These are phyloP conservation scores for Martes flavigula DNA, from an alignment of 2,797 vertebrate genomes.

Conservation along the genomic window DNA sequence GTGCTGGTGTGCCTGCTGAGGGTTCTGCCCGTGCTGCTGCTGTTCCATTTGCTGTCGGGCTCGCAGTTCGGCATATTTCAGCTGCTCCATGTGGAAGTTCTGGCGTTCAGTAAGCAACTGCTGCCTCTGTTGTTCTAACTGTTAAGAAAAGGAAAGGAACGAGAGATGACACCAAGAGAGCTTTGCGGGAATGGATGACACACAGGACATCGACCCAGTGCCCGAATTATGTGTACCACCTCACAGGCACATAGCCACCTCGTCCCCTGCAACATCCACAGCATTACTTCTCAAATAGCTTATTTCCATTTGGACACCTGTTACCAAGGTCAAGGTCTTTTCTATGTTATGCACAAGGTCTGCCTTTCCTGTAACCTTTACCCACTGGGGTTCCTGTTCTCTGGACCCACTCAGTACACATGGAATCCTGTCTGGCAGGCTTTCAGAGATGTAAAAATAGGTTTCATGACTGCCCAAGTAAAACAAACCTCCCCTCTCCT, in stretches of 20 bases:
- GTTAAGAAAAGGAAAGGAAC: neutral
- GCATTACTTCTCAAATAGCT: neutral
- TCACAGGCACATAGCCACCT: neutral
- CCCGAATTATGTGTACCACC: neutral
- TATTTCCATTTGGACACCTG: neutral
- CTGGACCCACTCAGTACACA: neutral
- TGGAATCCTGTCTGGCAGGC: neutral
- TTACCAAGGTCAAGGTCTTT: neutral
- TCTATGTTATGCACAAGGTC: neutral
- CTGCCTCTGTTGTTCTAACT: slow-evolving; percentile 98
- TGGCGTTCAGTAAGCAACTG: slow-evolving; percentile 97
- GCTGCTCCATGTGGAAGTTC: slow-evolving; percentile 99
- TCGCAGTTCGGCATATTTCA: slow-evolving; percentile 96
- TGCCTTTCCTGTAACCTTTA: neutral
- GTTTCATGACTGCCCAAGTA: neutral
- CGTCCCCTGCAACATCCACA: neutral
- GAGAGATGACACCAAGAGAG: neutral
- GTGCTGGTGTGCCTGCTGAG: slow-evolving; percentile 83
- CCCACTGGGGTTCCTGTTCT: neutral
- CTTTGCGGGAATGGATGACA: neutral
- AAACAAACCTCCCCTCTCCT: neutral
- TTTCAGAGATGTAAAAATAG: neutral
- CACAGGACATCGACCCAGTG: neutral
- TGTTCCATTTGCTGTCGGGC: slow-evolving; percentile 98
- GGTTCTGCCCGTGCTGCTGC: slow-evolving; percentile 86